Conservation (phyloP, 2,888 invertebrate species). For the Andrena dorsata region DNA sequence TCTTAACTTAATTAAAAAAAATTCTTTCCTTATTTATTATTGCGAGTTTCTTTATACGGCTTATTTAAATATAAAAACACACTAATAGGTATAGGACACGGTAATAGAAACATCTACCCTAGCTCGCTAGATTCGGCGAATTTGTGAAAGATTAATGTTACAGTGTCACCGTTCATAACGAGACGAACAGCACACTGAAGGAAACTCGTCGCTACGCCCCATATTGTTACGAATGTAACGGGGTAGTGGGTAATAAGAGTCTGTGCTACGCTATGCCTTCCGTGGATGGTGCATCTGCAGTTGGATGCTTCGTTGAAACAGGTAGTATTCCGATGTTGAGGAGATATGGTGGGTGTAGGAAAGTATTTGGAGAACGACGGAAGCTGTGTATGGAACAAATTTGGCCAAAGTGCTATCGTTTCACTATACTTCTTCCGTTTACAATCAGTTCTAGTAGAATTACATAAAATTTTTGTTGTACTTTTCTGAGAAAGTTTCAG, state of each 20-base stretch:
- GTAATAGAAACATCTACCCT: background rate
- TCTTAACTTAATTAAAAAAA: no score
- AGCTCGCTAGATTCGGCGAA: background rate
- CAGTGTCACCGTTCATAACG: conserved; percentile 38
- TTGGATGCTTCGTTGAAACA: conserved; percentile 54
- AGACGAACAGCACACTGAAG: conserved; percentile 35
- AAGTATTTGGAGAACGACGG: no score
- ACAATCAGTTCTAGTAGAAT: no score
- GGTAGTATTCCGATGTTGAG: conserved; percentile 32
- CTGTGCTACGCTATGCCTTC: conserved; percentile 35
- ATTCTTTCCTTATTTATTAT: no score
- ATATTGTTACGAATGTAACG: conserved; percentile 33
- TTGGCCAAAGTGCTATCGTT: no score
- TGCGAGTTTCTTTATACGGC: no score
- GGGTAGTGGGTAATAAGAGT: conserved; percentile 18
- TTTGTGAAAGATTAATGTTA: background rate
- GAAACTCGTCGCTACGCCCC: background rate
- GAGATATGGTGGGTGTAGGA: background rate
- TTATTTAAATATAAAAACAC: no score
- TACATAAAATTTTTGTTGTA: no score
- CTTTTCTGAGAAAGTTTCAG: no score
- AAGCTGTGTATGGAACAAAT: no score
- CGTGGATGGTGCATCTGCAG: background rate
- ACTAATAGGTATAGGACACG: no score
- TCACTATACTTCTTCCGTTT: no score